A percentile compares a stretch with the other conserved stretches of the same genome.
Evolutionary conservation across 2,888 invertebrate species (phyloP).

Genomic region (Boloria selene): DNA sequence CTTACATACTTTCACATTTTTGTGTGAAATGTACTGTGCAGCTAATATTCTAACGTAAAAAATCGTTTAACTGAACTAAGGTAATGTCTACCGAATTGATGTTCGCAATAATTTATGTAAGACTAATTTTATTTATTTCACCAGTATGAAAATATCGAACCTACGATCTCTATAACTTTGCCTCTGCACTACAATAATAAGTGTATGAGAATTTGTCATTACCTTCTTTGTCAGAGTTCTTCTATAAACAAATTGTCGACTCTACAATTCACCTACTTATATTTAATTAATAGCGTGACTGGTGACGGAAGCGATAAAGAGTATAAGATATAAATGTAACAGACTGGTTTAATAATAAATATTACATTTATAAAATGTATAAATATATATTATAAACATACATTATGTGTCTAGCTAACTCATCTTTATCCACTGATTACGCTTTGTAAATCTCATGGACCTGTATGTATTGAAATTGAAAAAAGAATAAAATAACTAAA

Average conservation of each 20-base stretch:
- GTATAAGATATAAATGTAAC: conserved; percentile 28
- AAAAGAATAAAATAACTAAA: conserved; percentile 9
- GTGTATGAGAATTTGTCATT: background rate
- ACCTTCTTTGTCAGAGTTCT: conserved; percentile 2
- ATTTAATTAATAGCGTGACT: conserved; percentile 20
- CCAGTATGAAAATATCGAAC: background rate
- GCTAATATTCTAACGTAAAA: background rate
- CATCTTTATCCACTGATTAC: conserved; percentile 17
- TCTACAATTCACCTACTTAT: background rate
- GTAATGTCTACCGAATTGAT: too few species aligned
- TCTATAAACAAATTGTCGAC: background rate
- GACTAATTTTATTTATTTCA: too few species aligned
- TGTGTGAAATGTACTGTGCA: background rate
- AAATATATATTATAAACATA: conserved; percentile 44
- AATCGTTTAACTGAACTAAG: too few species aligned
- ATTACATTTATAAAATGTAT: conserved; percentile 72
- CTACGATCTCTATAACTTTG: background rate
- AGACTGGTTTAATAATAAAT: conserved; percentile 49
- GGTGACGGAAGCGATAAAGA: conserved; percentile 24
- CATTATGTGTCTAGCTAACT: conserved; percentile 20
- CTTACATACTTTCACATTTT: background rate
- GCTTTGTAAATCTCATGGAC: conserved; percentile 23
- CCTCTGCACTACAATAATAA: background rate
- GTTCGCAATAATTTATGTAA: too few species aligned
- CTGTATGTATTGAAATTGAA: conserved; percentile 9